Base-by-base conservation (phyloP, 1,140 invertebrate genomes). In the Atta cephalotes region DNA sequence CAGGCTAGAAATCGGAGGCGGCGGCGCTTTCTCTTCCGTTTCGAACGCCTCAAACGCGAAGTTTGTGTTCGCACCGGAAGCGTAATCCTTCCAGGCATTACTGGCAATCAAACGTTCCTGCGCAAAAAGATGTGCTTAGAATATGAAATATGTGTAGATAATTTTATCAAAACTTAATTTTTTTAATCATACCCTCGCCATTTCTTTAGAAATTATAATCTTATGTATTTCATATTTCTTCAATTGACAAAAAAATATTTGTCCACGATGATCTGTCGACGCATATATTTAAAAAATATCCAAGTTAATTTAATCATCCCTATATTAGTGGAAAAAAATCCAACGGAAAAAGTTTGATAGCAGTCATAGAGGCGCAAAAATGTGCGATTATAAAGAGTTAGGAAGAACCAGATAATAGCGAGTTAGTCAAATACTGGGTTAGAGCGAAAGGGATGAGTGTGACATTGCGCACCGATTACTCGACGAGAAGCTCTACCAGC, bases 1-100 rank as follows among this genome's bases (percentile, higher is more conserved):
- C 28, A 95, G 84, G 86, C 94, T 94, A 68, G 93, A 94, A 9
- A 94, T 93, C 9, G 94, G 93, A 5, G 94, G 94, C 16, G 93
- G 93, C 6, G 94, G 94, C 12, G 95, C 93, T 91, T 98, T 97
- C 91, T 98, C 97, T 90, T 97, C 97, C n/a, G 96, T 97, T 80
- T 98, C 97, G 92, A 97, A 98, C 0, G 97, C 96, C 89, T 98
- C 98, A 93, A 98, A 98, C 0, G 97, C 98, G 94, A 98, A 98
- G 94, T 98, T 98, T 1, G 97, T 98, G 92, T 98, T 98, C 1
- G 97, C 96, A 16, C 94, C 94, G 1, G 97, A 95, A 2, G 97
- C 96, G 92, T 98, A 98, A 92, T 98, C 98, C 91, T 98, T 98
- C 98, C 98, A 98, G 5, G 97, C 97, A 3, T 97, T 97, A 93